These are phyloP conservation scores for Erythrocebus patas DNA, from an alignment of 2,113 vertebrate species.

Conservation along the genomic window DNA sequence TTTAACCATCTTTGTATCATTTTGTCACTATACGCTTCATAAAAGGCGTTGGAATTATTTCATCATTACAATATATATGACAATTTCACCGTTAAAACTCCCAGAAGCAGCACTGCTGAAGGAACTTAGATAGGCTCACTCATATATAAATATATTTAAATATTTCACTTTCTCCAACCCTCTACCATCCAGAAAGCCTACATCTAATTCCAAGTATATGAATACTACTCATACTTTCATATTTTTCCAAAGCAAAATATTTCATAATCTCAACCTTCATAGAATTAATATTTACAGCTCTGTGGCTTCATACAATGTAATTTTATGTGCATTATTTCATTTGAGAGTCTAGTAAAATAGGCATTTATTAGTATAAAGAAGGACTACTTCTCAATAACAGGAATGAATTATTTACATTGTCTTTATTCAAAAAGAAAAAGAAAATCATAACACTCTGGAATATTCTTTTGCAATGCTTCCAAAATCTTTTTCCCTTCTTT, in stretches of 20 bases:
- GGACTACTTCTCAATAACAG: not conserved
- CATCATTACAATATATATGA: constrained; percentile 24
- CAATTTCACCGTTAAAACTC: constrained; percentile 30
- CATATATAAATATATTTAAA: constrained; percentile 10
- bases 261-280: not conserved
- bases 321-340: not conserved
- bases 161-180: constrained; percentile 15
- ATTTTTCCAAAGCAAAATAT: constrained; percentile 7
- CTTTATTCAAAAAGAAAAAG: constrained; percentile 3
- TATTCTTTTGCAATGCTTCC: not conserved
- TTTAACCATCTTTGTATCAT: constrained; percentile 4
- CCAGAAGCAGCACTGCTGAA: not conserved
- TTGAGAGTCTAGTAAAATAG: not conserved
- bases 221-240: constrained; percentile 44
- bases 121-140: not conserved
- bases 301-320: not conserved
- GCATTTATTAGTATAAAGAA: constrained; percentile 31
- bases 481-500: not conserved
- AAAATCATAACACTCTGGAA: not conserved
- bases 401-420: not conserved
- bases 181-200: constrained; percentile 10
- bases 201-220: constrained; percentile 8
- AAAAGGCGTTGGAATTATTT: constrained; percentile 28
- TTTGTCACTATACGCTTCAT: not conserved
- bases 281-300: not conserved